These are phyloP conservation scores for Vanessa tameamea DNA, from an alignment of 1,140 invertebrate species.

Conservation along the genomic window DNA sequence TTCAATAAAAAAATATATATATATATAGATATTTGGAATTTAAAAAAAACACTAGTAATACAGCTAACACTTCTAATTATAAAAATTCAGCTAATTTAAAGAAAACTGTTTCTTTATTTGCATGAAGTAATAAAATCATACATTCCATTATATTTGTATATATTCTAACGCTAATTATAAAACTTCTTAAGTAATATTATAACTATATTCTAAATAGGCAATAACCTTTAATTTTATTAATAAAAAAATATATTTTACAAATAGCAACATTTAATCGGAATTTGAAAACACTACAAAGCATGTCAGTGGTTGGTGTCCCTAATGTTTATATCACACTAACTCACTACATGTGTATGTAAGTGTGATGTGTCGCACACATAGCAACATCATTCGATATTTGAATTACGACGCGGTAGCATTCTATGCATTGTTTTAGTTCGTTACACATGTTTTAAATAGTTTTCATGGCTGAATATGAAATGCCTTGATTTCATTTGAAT, in stretches of 20 bases:
- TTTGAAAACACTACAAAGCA: not conserved
- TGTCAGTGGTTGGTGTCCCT: conserved; percentile 29
- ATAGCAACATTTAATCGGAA: not conserved
- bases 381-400: conserved; percentile 43
- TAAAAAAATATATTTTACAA: not conserved
- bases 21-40: no score
- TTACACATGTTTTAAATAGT: not conserved
- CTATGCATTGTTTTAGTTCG: conserved; percentile 33
- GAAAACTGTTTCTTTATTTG: no score
- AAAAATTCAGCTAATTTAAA: no score
- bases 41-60: no score
- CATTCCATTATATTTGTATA: no score
- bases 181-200: no score
- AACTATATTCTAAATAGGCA: no score
- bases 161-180: no score
- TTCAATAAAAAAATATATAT: no score
- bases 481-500: not conserved
- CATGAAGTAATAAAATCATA: no score
- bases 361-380: conserved; percentile 22
- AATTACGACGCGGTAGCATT: conserved; percentile 39
- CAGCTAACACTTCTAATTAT: no score
- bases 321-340: conserved; percentile 31
- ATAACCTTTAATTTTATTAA: no score
- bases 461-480: conserved; percentile 7
- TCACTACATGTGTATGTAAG: conserved; percentile 29